Evolutionary conservation across 2,113 vertebrate species (phyloP).

Genomic region (Megaceryle torquata): DNA sequence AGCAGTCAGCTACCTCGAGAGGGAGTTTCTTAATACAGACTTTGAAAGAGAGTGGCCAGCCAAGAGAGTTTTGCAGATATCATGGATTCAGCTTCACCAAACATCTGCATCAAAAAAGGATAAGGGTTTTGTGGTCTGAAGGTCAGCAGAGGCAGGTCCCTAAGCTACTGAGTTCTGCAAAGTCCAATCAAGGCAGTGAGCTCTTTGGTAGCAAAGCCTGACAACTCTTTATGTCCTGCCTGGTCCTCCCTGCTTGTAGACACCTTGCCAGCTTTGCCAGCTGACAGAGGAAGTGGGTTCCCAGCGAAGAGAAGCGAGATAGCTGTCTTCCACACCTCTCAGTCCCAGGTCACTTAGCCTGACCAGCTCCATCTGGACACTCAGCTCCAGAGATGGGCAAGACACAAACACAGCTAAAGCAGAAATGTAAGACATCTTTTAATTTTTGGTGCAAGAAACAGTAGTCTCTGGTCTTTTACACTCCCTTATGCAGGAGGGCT

Average conservation of each 20-base stretch:
- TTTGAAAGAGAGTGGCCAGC: not conserved
- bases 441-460: not conserved
- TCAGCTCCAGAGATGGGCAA: not conserved
- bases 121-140: not conserved
- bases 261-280: not conserved
- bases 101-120: not conserved
- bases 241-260: not conserved
- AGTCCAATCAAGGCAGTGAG: not conserved
- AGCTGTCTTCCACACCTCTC: not conserved
- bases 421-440: not conserved
- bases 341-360: not conserved
- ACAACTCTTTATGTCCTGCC: not conserved
- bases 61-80: not conserved
- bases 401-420: not conserved
- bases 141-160: not conserved
- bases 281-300: not conserved
- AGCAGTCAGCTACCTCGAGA: not conserved
- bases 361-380: not conserved
- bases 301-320: accelerated
- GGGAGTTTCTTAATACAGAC: not conserved
- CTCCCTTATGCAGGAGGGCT: not conserved
- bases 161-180: not conserved
- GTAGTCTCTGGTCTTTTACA: not conserved
- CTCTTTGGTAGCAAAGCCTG: not conserved
- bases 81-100: not conserved